Base-by-base conservation (phyloP, 2,888 invertebrate genomes). In the Smittia sp. region DNA sequence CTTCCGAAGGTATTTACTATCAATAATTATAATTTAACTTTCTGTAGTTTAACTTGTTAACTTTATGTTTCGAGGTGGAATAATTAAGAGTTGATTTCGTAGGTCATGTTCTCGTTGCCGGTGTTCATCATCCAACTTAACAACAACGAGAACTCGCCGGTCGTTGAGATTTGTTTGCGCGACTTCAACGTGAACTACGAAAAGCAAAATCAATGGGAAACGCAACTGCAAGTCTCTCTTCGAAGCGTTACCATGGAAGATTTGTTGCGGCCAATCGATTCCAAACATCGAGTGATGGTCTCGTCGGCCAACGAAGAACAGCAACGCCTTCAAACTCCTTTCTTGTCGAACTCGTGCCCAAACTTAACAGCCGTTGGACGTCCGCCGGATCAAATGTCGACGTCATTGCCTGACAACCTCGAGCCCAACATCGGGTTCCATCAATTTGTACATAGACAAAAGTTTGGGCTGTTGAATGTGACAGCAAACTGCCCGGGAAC, bases 221-320 rank as follows among this genome's bases (percentile, higher is more conserved):
- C 91, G 1, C 87, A 87, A 76, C 85, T 94, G 72, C 89, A 91
- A 83, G 89, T 94, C 13, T 90, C 93, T 0, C 83, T 97, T 6
- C 88, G 92, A 76, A 93, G 96, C 0, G 86, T 97, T 22, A 85
- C 92, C 1, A 93, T 97, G 91, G 96, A 96, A 81, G 96, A 97
- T 83, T 85, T 96, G 1, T 86, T 92, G 6, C 90, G 91, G 78
- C 88, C 90, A 1, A 86, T 87, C 20, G 90, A 90, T 58, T 92
- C 93, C 0, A 89, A 89, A 77, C 92, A 94, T 82, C 87, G 95
- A 39, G 88, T 89, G 79, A 90, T 96, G 86, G 92, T 96, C 80
- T 94, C 93, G 0, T 80, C 79, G 0, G 78, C 79, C 76, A 78
- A 62, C 74, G 65, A 74, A 46, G 68, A 74, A 24, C 13, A 73